A percentile compares a stretch with the other conserved stretches of the same genome.
phyloP scores from a whole-genome alignment of 2,888 invertebrate species.

The Saturnia japonica region DNA sequence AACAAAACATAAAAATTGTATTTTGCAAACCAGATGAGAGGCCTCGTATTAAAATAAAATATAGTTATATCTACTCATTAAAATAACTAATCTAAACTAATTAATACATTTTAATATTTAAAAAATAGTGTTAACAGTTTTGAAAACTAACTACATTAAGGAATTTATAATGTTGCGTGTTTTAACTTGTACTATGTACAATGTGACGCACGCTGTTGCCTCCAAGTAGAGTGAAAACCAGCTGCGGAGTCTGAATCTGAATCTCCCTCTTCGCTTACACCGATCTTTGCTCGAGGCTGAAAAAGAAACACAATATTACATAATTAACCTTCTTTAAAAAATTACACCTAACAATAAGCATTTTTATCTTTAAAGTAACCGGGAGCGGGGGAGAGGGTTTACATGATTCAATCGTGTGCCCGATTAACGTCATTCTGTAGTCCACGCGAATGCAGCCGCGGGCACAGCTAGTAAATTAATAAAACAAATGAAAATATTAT shows the following conservation, averaged over 20 bases:
- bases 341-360: no score
- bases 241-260: slow-evolving; percentile 95
- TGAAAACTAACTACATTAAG: not conserved
- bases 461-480: no score
- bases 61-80: not conserved
- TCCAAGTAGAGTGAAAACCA: slow-evolving; percentile 86
- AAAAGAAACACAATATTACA: slow-evolving; percentile 26
- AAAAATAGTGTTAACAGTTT: not conserved
- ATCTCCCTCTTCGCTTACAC: slow-evolving; percentile 79
- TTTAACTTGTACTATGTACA: slow-evolving; percentile 42
- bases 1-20: not conserved
- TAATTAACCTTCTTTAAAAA: no score
- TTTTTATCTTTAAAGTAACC: no score
- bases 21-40: not conserved
- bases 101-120: not conserved
- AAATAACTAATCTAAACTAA: not conserved
- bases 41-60: not conserved
- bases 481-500: no score
- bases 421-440: no score
- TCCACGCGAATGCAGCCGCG: no score
- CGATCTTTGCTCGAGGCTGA: slow-evolving; percentile 64
- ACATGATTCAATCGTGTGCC: no score
- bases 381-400: no score
- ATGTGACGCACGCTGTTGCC: slow-evolving; percentile 64
- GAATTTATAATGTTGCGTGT: not conserved